Evolutionary conservation across 2,113 vertebrate genomes (phyloP), one percentile per base, ranked within the genome.

Genomic region (Lucifuga dentata): DNA sequence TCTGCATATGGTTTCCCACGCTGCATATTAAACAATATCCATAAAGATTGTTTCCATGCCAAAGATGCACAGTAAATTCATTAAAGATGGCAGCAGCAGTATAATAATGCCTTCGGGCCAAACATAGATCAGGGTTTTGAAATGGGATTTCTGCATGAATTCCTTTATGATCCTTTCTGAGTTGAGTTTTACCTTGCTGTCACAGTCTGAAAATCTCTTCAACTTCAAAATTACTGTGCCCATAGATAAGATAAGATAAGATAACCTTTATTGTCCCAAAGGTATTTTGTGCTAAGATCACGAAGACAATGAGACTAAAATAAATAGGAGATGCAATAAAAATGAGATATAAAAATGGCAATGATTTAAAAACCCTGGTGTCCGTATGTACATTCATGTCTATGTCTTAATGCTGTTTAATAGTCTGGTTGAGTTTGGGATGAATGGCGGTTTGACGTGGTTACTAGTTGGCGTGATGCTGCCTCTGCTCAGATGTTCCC

Each of bases 91-190:
- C 51, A 57, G 46, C 33, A 45, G 55, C 49, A 13, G 66, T 39
- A 44, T 63, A 66, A 9, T 36, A 32, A 16, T 29, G 38, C 53
- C 74, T 71, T 43, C 9, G 17, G 73, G 64, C 32, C 19, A 66
- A 83, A 62, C 20, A 67, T 50, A 36, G n/a, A 68, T 2, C 2
- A 20, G n/a, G 24, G 48, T 80, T 68, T 60, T 61, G 33, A 63
- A 55, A 36, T 46, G 45, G 39, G 19, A 62, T 67, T 79, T 55
- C 41, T 60, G 33, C 68, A 79, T 61, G 53, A 50, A 21, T 73
- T 69, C 13, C 24, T 55, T 64, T n/a, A 50, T 68, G 40, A 58
- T 70, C 40, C 45, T 32, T 13, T 50, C 43, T 12, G 29, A 45
- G 50, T 19, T 16, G 33, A 33, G 38, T 17, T 21, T 1, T 35